Evolutionary conservation across 2,888 invertebrate species (phyloP).

Genomic region (Dyspetes luteomarginatus): DNA sequence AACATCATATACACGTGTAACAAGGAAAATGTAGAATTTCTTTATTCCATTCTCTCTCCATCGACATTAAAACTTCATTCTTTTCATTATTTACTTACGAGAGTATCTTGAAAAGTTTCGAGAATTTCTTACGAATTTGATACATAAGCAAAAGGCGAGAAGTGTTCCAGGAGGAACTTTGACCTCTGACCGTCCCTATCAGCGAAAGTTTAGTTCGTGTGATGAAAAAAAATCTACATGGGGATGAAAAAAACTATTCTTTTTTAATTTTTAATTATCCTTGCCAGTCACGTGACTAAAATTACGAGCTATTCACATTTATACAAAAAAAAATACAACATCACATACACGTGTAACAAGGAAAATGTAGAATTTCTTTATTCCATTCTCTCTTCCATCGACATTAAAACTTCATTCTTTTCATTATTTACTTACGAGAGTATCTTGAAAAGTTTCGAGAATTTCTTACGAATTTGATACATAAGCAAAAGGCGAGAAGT

Average conservation of each 20-base stretch:
- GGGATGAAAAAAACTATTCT: no score
- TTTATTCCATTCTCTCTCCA: neutral
- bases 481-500: no score
- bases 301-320: no score
- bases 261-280: neutral
- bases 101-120: no score
- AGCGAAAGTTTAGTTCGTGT: constrained; percentile 32
- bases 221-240: no score
- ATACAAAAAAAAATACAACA: no score
- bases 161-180: constrained; percentile 38
- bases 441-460: no score
- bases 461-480: no score
- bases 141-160: no score
- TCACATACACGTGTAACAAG: neutral
- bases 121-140: no score
- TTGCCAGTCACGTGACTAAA: neutral
- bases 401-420: neutral
- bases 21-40: constrained; percentile 4
- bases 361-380: neutral
- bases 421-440: neutral
- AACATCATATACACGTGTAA: neutral
- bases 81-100: neutral
- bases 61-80: neutral
- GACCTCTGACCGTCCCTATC: constrained; percentile 50
- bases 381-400: neutral